phyloP scores from a whole-genome alignment of 2,113 vertebrate species.

The Halichoeres trimaculatus region DNA sequence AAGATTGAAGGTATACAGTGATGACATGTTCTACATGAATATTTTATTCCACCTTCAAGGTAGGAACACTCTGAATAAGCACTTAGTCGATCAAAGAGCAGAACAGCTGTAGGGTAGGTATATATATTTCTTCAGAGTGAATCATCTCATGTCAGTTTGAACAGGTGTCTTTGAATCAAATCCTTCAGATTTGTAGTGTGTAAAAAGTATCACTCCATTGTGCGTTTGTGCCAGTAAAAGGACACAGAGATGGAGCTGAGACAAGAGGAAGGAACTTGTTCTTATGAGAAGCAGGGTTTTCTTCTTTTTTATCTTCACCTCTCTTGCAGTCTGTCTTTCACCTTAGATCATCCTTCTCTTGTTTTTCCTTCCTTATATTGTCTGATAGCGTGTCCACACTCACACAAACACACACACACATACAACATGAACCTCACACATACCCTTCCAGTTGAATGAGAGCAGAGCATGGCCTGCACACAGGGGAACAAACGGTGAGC shows the following conservation, averaged over 20 bases:
- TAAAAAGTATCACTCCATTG: too few relatives aligned
- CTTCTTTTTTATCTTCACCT: constrained; percentile 6
- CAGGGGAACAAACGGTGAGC: constrained; percentile 27
- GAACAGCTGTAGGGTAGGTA: too few relatives aligned
- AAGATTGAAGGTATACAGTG: too few relatives aligned
- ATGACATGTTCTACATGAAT: too few relatives aligned
- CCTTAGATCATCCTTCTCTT: constrained; percentile 24
- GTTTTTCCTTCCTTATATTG: constrained; percentile 13
- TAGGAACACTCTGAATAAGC: too few relatives aligned
- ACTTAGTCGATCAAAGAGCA: too few relatives aligned
- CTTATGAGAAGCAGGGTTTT: constrained; percentile 3
- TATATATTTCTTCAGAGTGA: too few relatives aligned
- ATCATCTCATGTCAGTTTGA: too few relatives aligned
- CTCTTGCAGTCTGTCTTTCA: constrained; percentile 4
- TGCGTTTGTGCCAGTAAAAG: neutral
- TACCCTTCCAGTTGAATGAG: constrained; percentile 32
- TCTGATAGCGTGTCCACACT: constrained; percentile 6
- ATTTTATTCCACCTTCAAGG: too few relatives aligned
- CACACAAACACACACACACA: neutral
- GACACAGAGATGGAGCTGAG: neutral
- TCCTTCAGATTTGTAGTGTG: too few relatives aligned
- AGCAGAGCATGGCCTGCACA: constrained; percentile 23
- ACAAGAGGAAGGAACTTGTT: constrained; percentile 15
- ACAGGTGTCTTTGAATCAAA: too few relatives aligned
- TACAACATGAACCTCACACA: neutral